Evolutionary conservation across 2,113 vertebrate species (phyloP).

Genomic region (Dicrurus megarhynchus): DNA sequence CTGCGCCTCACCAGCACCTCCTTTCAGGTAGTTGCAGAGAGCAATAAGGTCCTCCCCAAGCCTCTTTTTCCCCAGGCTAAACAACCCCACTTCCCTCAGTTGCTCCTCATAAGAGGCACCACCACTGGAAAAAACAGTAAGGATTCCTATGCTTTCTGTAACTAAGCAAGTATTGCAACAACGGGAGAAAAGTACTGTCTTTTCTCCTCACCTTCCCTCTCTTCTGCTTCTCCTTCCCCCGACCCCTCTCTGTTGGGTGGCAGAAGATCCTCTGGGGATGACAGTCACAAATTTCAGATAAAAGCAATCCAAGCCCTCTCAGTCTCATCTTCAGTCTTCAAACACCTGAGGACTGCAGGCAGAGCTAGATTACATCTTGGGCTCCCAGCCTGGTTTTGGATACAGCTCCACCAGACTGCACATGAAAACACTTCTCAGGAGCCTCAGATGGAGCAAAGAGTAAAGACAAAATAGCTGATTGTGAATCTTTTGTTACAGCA

Average conservation of each 20-base stretch:
- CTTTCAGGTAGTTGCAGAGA: neutral
- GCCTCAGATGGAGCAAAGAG: neutral
- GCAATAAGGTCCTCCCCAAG: neutral
- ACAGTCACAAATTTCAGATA: neutral
- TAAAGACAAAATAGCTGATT: neutral
- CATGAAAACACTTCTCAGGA: neutral
- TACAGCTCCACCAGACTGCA: neutral
- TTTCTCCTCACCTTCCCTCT: neutral
- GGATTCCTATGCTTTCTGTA: neutral
- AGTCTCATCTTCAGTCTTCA: neutral
- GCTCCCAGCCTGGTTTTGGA: neutral
- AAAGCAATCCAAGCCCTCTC: neutral
- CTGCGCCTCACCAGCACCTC: neutral
- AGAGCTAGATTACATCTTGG: neutral
- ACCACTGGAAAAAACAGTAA: neutral
- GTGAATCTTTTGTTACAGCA: neutral
- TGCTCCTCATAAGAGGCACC: accelerated
- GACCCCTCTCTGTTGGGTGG: neutral
- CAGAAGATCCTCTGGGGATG: neutral
- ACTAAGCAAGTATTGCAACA: neutral
- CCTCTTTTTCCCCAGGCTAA: neutral
- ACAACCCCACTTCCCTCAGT: neutral
- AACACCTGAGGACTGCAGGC: neutral
- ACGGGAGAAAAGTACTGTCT: neutral
- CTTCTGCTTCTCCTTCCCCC: neutral